Evolutionary conservation across 2,113 vertebrate species (phyloP), one percentile per base, ranked within the genome.

Genomic region (Lamprologus ornatipinnis): DNA sequence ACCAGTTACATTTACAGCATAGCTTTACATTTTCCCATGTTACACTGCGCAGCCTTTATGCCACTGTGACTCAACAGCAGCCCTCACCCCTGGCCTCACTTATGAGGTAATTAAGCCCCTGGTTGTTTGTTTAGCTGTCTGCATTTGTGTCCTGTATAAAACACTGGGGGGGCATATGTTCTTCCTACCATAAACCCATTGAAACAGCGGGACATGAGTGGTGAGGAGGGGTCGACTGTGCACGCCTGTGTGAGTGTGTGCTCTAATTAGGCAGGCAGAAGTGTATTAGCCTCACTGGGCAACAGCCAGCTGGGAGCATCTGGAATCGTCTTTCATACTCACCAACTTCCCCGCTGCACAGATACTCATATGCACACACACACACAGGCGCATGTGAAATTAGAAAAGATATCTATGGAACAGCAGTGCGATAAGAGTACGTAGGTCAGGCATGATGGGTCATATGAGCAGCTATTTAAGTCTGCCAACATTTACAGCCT

Each of bases 231-330:
- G 90, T 90, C 21, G 87, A 73, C 63, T 80, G 85, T 78, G 89
- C 9, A 1, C 84, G 84, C 82, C 57, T 91, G 86, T 86, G 84
- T 91, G 89, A 79, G 93, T 80, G 87, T 82, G 89, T 35, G 85
- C 89, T 92, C 92, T 95, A 94, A 96, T 95, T 95, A 95, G 91
- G 91, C 90, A 92, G 93, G 92, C 93, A 94, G 92, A 82, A 92
- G 89, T 94, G 92, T 90, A 91, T 94, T 93, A 95, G 94, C 92
- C 94, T 94, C 94, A 89, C 92, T 93, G 92, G 94, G 95, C 93
- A 93, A 88, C 92, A 87, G 94, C 94, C 94, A 94, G 94, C 92
- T 93, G 93, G 91, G 94, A 94, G 94, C 93, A 96, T 96, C 95
- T 96, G 95, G 95, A 95, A 92, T 88, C 83, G 88, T 95, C 92